phyloP scores from a whole-genome alignment of 2,113 vertebrate species.

The Glaucomys volans region DNA sequence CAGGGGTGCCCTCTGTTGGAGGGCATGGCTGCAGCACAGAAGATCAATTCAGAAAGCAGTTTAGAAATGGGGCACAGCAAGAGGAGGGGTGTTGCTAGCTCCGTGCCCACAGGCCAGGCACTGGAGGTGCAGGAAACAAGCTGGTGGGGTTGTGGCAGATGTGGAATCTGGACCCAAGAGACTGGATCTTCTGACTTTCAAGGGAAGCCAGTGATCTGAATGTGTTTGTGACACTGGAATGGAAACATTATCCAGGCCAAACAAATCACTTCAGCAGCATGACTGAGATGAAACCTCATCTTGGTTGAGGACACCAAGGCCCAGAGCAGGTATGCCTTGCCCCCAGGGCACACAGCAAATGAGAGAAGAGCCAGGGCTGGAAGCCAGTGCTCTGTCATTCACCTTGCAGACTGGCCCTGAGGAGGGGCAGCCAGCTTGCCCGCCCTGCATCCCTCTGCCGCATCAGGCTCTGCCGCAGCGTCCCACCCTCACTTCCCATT shows the following conservation, averaged over 20 bases:
- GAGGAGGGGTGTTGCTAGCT: neutral
- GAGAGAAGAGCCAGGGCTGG: neutral
- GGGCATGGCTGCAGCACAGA: neutral
- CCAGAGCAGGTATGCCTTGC: neutral
- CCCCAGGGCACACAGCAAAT: neutral
- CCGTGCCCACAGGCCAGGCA: neutral
- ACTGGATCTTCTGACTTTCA: neutral
- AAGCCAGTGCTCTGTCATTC: neutral
- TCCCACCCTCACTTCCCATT: neutral
- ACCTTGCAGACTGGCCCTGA: neutral
- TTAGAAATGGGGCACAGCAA: neutral
- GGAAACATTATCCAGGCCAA: neutral
- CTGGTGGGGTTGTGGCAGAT: neutral
- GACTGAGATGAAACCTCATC: neutral
- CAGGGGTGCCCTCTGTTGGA: conserved; percentile 17
- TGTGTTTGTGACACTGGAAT: neutral
- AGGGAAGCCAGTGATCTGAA: neutral
- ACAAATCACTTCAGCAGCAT: neutral
- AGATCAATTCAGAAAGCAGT: neutral
- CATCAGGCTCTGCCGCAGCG: neutral
- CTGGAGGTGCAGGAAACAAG: neutral
- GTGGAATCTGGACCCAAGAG: neutral
- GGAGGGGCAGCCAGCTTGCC: neutral
- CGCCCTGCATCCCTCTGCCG: neutral
- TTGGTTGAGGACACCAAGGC: neutral